phyloP scores from a whole-genome alignment of 2,113 vertebrate species.

The Cinclus mexicanus region DNA sequence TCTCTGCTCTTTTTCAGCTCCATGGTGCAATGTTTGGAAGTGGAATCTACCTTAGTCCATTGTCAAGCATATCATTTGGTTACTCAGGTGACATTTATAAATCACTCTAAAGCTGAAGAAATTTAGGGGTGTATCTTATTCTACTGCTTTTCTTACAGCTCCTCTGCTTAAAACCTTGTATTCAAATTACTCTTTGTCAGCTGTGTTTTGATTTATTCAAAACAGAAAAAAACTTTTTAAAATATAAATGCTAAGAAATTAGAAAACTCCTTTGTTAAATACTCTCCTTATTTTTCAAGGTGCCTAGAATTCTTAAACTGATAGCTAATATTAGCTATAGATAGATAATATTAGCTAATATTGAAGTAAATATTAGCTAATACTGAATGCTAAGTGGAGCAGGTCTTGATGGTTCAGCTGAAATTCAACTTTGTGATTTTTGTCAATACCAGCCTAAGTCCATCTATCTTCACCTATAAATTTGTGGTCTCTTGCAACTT shows the following conservation, averaged over 20 bases:
- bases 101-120: slow-evolving; percentile 13
- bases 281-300: neutral
- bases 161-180: neutral
- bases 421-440: neutral
- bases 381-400: neutral
- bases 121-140: neutral
- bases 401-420: neutral
- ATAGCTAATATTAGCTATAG: neutral
- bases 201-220: neutral
- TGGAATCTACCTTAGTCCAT: slow-evolving; percentile 91
- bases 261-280: neutral
- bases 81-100: slow-evolving; percentile 85
- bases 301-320: neutral
- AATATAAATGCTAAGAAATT: neutral
- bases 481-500: neutral
- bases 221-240: neutral
- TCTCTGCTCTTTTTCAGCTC: slow-evolving; percentile 72
- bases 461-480: neutral
- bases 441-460: neutral
- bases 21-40: slow-evolving; percentile 92
- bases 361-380: neutral
- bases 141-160: neutral
- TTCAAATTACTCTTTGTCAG: neutral
- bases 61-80: slow-evolving; percentile 94
- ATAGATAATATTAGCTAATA: no score